These are phyloP conservation scores for Micromys minutus DNA, from an alignment of 2,113 vertebrate genomes.

Conservation along the genomic window DNA sequence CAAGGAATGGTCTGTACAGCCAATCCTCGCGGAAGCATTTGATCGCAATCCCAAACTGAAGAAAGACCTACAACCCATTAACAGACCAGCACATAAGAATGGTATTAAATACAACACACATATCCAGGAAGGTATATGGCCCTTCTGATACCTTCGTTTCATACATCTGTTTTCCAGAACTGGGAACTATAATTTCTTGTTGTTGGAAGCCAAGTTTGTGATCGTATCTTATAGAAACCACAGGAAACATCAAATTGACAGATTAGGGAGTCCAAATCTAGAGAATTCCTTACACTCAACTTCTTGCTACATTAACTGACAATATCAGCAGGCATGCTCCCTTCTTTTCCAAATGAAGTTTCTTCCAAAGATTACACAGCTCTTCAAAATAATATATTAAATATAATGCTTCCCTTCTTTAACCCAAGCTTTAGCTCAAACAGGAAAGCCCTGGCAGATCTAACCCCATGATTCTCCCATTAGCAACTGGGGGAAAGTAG, in stretches of 20 bases:
- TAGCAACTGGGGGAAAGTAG: neutral
- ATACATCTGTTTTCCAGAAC: neutral
- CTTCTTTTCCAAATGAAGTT: neutral
- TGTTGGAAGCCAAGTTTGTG: neutral
- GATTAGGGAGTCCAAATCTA: neutral
- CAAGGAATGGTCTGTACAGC: neutral
- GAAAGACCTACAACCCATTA: neutral
- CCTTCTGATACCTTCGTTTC: neutral
- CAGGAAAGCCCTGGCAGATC: neutral
- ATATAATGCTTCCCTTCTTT: neutral
- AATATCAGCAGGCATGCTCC: neutral
- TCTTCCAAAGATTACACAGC: neutral
- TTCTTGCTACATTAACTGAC: neutral
- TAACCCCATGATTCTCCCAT: neutral
- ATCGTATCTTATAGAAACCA: neutral
- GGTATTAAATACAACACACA: too few species aligned
- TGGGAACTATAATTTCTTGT: neutral
- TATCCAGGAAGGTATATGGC: neutral
- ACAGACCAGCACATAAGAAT: neutral
- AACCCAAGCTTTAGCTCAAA: neutral
- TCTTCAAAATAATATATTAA: constrained; percentile 38
- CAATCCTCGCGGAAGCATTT: neutral
- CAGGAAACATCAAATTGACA: neutral
- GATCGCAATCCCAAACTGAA: neutral
- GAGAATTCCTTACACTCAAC: neutral